Evolutionary conservation across 2,888 invertebrate species (phyloP).

Genomic region (Synanthedon andrenaeformis): DNA sequence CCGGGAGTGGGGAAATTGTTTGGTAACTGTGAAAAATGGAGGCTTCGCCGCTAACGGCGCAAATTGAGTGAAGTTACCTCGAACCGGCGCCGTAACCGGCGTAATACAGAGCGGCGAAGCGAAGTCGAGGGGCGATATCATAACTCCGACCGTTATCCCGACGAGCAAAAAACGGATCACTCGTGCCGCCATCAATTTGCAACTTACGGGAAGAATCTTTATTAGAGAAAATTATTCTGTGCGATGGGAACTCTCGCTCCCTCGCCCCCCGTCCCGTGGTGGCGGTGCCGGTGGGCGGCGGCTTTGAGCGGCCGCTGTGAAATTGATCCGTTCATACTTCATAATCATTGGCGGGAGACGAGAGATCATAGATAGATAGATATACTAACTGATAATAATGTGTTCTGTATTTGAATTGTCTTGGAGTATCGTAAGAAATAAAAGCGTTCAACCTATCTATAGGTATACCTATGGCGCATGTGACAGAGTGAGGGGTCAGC

Average conservation of each 20-base stretch:
- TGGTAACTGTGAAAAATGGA: conserved; percentile 62
- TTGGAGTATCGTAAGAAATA: too few species aligned
- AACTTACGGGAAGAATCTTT: background rate
- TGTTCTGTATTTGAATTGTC: too few species aligned
- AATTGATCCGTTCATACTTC: conserved; percentile 53
- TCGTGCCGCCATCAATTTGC: conserved; percentile 18
- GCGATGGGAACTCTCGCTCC: conserved; percentile 9
- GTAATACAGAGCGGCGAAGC: background rate
- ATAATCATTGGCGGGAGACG: conserved; percentile 36
- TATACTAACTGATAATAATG: too few species aligned
- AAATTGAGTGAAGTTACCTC: conserved; percentile 56
- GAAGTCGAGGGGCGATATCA: background rate
- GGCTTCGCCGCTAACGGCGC: conserved; percentile 42
- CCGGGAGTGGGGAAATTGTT: conserved; percentile 31
- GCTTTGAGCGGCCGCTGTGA: conserved; percentile 33
- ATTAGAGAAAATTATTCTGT: conserved; percentile 11
- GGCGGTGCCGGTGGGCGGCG: conserved; percentile 15
- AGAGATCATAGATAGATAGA: background rate
- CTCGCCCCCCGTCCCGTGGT: background rate
- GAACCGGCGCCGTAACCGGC: conserved; percentile 7
- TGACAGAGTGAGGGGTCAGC: conserved; percentile 1
- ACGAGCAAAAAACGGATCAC: background rate
- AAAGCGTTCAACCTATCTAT: background rate
- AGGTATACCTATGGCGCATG: background rate
- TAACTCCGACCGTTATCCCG: background rate